These are phyloP conservation scores for Neuroterus valhalla DNA, from an alignment of 1,140 invertebrate genomes.

Conservation along the genomic window DNA sequence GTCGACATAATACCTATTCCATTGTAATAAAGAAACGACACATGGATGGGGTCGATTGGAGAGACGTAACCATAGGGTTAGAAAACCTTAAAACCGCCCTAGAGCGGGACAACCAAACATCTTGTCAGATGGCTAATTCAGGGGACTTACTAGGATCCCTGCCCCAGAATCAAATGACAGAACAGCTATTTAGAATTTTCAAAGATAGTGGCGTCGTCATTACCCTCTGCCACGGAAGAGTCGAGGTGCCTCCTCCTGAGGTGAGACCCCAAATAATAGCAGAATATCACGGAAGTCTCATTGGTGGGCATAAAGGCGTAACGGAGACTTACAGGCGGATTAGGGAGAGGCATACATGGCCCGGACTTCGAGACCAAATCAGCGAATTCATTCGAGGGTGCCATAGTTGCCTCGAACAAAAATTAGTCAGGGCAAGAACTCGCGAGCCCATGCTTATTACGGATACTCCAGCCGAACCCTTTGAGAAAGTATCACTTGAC, in stretches of 20 bases:
- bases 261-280: slow-evolving; percentile 11
- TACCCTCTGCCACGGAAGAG: not conserved
- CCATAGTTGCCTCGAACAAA: slow-evolving; percentile 46
- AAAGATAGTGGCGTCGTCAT: too few relatives aligned
- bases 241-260: not conserved
- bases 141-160: not conserved
- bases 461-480: slow-evolving; percentile 36
- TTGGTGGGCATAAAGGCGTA: slow-evolving; percentile 45
- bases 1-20: not conserved
- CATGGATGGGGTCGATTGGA: not conserved
- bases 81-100: not conserved
- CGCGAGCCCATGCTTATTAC: slow-evolving; percentile 50
- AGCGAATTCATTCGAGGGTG: slow-evolving; percentile 35
- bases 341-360: slow-evolving; percentile 38
- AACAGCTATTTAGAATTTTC: too few relatives aligned
- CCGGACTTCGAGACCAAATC: slow-evolving; percentile 40
- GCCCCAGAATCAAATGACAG: not conserved
- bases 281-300: slow-evolving; percentile 26
- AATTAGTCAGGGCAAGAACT: slow-evolving; percentile 37
- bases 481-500: slow-evolving; percentile 52
- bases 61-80: not conserved
- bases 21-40: not conserved
- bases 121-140: not conserved
- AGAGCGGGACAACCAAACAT: too few relatives aligned
- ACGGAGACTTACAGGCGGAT: slow-evolving; percentile 42